Percentiles rank a stretch among this genome's conserved stretches.
phyloP scores from a whole-genome alignment of 1,140 invertebrate genomes.

The Drosophila ambigua region DNA sequence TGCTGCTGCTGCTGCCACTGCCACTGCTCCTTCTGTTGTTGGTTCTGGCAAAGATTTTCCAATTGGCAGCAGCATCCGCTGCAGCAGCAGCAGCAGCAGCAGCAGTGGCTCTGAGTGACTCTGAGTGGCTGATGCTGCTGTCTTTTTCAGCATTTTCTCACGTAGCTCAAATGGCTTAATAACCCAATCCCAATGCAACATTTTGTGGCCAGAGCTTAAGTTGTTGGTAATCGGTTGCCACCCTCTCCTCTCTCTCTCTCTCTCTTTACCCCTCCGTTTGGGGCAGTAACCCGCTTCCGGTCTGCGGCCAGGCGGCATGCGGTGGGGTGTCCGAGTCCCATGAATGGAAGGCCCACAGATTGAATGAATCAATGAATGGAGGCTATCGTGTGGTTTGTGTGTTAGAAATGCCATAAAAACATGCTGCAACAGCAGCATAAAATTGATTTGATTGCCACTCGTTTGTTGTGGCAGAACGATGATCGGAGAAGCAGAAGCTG shows the following conservation, averaged over 20 bases:
- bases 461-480: constrained; percentile 27
- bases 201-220: constrained; percentile 58
- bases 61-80: constrained; percentile 24
- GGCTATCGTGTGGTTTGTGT: constrained; percentile 59
- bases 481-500: constrained; percentile 8
- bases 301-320: constrained; percentile 24
- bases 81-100: not conserved
- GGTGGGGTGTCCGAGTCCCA: not conserved
- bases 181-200: constrained; percentile 59
- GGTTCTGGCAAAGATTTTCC: constrained; percentile 12
- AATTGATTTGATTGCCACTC: constrained; percentile 60
- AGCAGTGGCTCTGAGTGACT: not conserved
- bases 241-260: constrained; percentile 7
- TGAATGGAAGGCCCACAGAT: constrained; percentile 39
- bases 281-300: constrained; percentile 54
- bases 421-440: constrained; percentile 52
- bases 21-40: constrained; percentile 9
- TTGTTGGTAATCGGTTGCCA: constrained; percentile 43
- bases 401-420: constrained; percentile 62
- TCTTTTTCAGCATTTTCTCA: constrained; percentile 52
- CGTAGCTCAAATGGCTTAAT: constrained; percentile 64
- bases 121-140: too few species aligned
- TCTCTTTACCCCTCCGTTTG: not conserved
- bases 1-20: constrained; percentile 13
- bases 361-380: constrained; percentile 50